Evolutionary conservation across 2,888 invertebrate species (phyloP).

Genomic region (Ptychoptera albimana): DNA sequence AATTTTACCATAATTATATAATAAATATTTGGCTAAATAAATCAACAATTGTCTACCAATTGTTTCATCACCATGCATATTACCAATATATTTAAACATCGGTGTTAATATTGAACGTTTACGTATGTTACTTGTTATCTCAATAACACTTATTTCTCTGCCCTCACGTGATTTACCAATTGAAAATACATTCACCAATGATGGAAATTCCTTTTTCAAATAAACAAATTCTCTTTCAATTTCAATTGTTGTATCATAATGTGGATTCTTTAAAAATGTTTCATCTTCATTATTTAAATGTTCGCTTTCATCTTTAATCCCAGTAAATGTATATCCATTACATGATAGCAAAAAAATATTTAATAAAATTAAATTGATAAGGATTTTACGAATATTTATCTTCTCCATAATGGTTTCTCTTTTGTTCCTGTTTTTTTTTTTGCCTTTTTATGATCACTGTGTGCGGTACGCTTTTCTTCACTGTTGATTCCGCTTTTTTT

Average conservation of each 20-base stretch:
- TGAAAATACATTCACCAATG: conserved; percentile 49
- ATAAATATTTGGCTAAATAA: conserved; percentile 68
- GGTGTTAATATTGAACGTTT: conserved; percentile 48
- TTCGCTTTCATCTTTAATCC: neutral
- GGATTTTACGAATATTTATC: neutral
- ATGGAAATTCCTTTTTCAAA: conserved; percentile 47
- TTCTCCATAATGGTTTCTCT: too few relatives aligned
- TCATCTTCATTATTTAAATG: conserved; percentile 30
- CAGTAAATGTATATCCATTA: neutral
- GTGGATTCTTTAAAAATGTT: conserved; percentile 38
- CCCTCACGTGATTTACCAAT: conserved; percentile 76
- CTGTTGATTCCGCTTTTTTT: too few relatives aligned
- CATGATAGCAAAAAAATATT: neutral
- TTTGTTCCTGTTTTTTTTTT: too few relatives aligned
- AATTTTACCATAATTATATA: conserved; percentile 55
- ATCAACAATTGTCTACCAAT: conserved; percentile 73
- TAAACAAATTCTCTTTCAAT: conserved; percentile 45
- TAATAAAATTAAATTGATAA: neutral
- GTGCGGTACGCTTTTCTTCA: too few relatives aligned
- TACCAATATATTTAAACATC: conserved; percentile 86
- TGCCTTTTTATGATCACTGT: too few relatives aligned
- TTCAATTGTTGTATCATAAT: conserved; percentile 56
- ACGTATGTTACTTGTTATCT: conserved; percentile 56
- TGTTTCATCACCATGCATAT: conserved; percentile 94
- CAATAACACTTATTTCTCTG: conserved; percentile 51